Percentiles rank a stretch among this genome's conserved stretches.
Evolutionary conservation across 2,113 vertebrate species (phyloP).

Genomic region (Callipepla californica): DNA sequence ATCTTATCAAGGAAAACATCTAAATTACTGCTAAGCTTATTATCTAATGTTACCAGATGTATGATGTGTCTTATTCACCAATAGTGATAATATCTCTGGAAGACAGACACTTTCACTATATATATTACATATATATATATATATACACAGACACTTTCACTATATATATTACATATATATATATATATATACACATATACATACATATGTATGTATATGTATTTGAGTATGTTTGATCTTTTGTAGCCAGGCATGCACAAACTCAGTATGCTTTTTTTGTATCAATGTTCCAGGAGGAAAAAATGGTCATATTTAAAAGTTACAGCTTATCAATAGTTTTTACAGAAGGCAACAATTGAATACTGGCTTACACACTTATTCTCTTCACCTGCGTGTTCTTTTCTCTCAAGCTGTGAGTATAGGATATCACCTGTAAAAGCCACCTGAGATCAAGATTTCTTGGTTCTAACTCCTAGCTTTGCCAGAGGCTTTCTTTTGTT

Average conservation of each 20-base stretch:
- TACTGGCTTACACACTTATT: background rate
- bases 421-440: background rate
- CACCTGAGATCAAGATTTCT: background rate
- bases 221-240: background rate
- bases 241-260: background rate
- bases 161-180: too few species aligned
- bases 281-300: background rate
- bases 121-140: too few species aligned
- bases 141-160: background rate
- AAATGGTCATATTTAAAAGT: background rate
- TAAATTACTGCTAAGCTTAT: background rate
- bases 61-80: background rate
- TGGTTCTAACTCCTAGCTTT: background rate
- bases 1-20: background rate
- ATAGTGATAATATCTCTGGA: background rate
- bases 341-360: background rate
- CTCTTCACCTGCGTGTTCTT: background rate
- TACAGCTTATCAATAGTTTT: background rate
- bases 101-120: background rate
- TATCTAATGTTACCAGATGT: background rate
- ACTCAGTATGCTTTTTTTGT: background rate
- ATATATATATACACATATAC: too few species aligned
- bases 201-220: too few species aligned
- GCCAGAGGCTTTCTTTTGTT: background rate
- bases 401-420: background rate